These are phyloP conservation scores for Phoxinus dragarum DNA, from an alignment of 2,797 vertebrate species.

Conservation along the genomic window DNA sequence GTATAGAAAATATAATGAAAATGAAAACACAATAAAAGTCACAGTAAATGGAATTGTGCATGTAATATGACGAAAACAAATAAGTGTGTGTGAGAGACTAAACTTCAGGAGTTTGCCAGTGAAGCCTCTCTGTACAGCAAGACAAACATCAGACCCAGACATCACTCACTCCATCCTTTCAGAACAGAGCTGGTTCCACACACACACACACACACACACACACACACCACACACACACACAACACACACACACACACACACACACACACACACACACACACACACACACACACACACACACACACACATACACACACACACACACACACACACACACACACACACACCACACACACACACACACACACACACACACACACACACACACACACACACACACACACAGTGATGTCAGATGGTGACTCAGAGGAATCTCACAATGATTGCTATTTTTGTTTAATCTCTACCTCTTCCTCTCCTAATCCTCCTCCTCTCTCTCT, in stretches of 20 bases:
- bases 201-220: constrained; percentile 16
- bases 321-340: no score
- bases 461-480: constrained; percentile 46
- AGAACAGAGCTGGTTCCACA: constrained; percentile 15
- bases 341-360: constrained; percentile 28
- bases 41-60: not conserved
- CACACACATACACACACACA: constrained; percentile 22
- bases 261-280: constrained; percentile 14
- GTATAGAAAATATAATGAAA: not conserved
- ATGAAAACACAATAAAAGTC: not conserved
- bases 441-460: constrained; percentile 57
- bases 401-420: constrained; percentile 37
- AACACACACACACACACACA: not conserved
- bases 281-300: not conserved
- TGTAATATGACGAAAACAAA: not conserved
- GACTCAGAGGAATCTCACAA: constrained; percentile 52
- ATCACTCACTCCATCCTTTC: constrained; percentile 26
- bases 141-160: constrained; percentile 39
- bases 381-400: constrained; percentile 17
- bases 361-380: constrained; percentile 15
- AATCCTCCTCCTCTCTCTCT: not conserved
- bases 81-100: not conserved
- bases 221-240: not conserved
- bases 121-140: constrained; percentile 6
- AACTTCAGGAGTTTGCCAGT: constrained; percentile 5